Evolutionary conservation across 2,888 invertebrate genomes (phyloP).

Genomic region (Imbricaverruca yamaguchii): DNA sequence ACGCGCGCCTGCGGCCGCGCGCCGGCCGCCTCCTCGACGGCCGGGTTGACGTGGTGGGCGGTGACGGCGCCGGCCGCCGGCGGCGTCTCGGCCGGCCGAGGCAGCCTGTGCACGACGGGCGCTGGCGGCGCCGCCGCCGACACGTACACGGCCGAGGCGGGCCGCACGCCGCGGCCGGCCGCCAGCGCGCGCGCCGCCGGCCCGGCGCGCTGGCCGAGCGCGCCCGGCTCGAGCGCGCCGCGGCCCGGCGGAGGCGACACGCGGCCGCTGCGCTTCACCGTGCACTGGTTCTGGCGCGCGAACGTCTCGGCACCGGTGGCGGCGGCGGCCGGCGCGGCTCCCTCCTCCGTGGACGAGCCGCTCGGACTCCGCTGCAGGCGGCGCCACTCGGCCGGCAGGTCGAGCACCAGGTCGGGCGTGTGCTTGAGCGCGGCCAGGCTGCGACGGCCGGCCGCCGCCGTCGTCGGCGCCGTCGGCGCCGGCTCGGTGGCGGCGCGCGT

Average conservation of each 20-base stretch:
- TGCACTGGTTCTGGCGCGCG: conserved; percentile 13
- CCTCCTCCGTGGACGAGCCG: conserved; percentile 13
- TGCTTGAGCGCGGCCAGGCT: conserved; percentile 34
- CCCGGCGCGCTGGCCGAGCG: background rate
- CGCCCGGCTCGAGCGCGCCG: background rate
- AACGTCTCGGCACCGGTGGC: conserved; percentile 6
- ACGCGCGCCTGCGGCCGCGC: conserved; percentile 60
- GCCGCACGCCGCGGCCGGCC: background rate
- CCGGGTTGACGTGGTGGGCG: too few relatives aligned
- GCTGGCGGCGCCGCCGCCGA: background rate
- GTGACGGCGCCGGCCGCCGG: too few relatives aligned
- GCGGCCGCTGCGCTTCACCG: background rate
- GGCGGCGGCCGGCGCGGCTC: background rate
- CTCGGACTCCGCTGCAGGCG: background rate
- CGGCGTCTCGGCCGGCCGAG: too few relatives aligned
- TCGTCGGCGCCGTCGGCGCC: conserved; percentile 64
- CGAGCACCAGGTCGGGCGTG: conserved; percentile 19
- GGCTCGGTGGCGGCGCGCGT: conserved; percentile 48
- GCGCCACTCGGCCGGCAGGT: conserved; percentile 16
- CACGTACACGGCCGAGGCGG: background rate
- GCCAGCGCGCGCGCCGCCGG: background rate
- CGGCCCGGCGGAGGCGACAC: background rate
- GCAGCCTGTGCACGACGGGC: too few relatives aligned
- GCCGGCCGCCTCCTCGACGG: conserved; percentile 49
- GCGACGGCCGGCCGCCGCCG: conserved; percentile 65